phyloP scores from a whole-genome alignment of 2,888 invertebrate genomes.

The Neoascia interrupta region DNA sequence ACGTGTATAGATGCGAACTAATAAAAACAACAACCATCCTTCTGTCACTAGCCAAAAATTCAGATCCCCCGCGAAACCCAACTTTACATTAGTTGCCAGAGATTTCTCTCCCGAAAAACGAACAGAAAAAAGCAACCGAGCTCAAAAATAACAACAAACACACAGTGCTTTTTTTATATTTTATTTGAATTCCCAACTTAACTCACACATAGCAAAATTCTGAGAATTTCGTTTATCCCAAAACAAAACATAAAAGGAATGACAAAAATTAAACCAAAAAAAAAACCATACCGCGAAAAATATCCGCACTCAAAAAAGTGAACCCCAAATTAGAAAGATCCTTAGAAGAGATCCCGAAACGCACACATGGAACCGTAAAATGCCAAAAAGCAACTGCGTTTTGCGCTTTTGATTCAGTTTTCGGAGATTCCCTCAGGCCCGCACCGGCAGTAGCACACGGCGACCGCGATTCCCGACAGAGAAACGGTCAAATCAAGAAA shows the following conservation, averaged over 20 bases:
- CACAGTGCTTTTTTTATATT: slow-evolving; percentile 38
- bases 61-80: too few species aligned
- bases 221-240: slow-evolving; percentile 58
- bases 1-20: too few species aligned
- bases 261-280: slow-evolving; percentile 12
- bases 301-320: slow-evolving; percentile 31
- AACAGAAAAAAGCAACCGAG: slow-evolving; percentile 24
- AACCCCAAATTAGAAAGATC: slow-evolving; percentile 41
- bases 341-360: slow-evolving; percentile 27
- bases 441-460: too few species aligned
- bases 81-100: too few species aligned
- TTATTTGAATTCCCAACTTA: slow-evolving; percentile 36
- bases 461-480: background rate
- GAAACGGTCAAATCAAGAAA: slow-evolving; percentile 16
- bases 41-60: too few species aligned
- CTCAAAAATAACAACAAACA: slow-evolving; percentile 42
- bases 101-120: slow-evolving; percentile 3
- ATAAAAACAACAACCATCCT: too few species aligned
- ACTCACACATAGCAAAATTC: slow-evolving; percentile 62
- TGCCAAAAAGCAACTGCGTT: background rate
- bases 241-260: slow-evolving; percentile 8
- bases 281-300: slow-evolving; percentile 14
- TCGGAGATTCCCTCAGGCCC: slow-evolving; percentile 17
- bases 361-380: slow-evolving; percentile 6
- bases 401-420: slow-evolving; percentile 18